These are phyloP conservation scores for Acomys russatus DNA, from an alignment of 2,797 vertebrate species.

Conservation along the genomic window DNA sequence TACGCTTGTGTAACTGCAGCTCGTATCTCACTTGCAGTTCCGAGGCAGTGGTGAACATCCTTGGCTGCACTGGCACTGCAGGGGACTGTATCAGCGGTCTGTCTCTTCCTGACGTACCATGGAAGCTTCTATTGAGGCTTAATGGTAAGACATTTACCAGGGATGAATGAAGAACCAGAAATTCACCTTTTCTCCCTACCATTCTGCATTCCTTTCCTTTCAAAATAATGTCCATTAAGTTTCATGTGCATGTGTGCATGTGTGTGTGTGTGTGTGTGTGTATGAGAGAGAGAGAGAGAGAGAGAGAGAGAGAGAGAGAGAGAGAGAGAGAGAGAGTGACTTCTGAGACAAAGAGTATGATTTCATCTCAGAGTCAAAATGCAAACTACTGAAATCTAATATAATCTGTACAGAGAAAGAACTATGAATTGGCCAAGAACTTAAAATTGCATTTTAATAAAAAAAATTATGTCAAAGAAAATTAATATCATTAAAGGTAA, in stretches of 20 bases:
- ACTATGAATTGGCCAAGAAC: neutral
- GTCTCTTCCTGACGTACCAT: slow-evolving; percentile 26
- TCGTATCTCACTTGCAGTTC: neutral
- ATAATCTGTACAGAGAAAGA: slow-evolving; percentile 68
- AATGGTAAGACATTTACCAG: slow-evolving; percentile 59
- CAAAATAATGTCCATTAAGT: slow-evolving; percentile 49
- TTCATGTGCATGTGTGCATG: slow-evolving; percentile 60
- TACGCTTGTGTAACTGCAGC: slow-evolving; percentile 16
- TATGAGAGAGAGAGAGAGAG: too few relatives aligned
- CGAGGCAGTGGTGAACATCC: neutral
- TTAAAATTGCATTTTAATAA: slow-evolving; percentile 73
- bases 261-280: neutral
- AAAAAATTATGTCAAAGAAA: slow-evolving; percentile 71
- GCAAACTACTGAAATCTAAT: slow-evolving; percentile 50
- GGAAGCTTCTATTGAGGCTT: slow-evolving; percentile 67
- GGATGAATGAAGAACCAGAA: slow-evolving; percentile 65
- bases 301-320: too few relatives aligned
- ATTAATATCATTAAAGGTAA: slow-evolving; percentile 78
- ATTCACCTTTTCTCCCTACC: slow-evolving; percentile 48
- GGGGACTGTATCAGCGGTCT: neutral
- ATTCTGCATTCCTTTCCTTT: slow-evolving; percentile 50
- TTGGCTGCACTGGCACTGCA: neutral
- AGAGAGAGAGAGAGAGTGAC: too few relatives aligned
- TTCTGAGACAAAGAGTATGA: slow-evolving; percentile 47
- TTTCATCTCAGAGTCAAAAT: slow-evolving; percentile 67